These are phyloP conservation scores for Delphinus delphis DNA, from an alignment of 2,113 vertebrate species.

Conservation along the genomic window DNA sequence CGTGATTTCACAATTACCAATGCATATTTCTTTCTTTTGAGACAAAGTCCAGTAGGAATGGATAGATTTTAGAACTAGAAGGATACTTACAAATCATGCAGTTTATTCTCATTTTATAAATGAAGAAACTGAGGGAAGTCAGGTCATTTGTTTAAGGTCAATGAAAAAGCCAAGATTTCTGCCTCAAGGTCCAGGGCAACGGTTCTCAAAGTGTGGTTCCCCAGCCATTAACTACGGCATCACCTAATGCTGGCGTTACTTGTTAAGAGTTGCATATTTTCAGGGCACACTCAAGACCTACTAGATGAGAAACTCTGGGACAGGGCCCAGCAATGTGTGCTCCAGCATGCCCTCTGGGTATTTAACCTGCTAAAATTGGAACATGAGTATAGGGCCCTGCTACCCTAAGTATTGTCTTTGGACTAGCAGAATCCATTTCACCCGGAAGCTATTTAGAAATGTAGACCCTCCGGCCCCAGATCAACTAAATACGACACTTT, in stretches of 20 bases:
- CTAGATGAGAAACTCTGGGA: neutral
- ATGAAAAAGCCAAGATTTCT: neutral
- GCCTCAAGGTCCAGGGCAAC: neutral
- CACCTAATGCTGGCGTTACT: neutral
- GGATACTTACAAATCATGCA: neutral
- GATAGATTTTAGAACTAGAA: neutral
- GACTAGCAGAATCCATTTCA: neutral
- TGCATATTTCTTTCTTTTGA: conserved; percentile 22
- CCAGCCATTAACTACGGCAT: neutral
- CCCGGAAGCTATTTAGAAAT: neutral
- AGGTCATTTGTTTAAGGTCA: neutral
- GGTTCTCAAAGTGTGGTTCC: neutral
- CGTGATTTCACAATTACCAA: neutral
- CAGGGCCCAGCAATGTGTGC: neutral
- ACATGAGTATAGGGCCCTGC: neutral
- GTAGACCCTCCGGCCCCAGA: too few relatives aligned
- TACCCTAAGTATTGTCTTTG: neutral
- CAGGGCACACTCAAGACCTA: neutral
- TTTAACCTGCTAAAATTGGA: neutral
- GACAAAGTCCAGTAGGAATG: neutral
- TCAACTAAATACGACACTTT: neutral
- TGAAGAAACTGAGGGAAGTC: neutral
- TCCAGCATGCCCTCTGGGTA: too few relatives aligned
- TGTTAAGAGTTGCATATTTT: neutral
- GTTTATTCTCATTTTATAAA: neutral